A percentile compares a stretch with the other conserved stretches of the same genome.
These are phyloP conservation scores for Agapetus fuscipes DNA, from an alignment of 2,888 invertebrate species.

Conservation along the genomic window DNA sequence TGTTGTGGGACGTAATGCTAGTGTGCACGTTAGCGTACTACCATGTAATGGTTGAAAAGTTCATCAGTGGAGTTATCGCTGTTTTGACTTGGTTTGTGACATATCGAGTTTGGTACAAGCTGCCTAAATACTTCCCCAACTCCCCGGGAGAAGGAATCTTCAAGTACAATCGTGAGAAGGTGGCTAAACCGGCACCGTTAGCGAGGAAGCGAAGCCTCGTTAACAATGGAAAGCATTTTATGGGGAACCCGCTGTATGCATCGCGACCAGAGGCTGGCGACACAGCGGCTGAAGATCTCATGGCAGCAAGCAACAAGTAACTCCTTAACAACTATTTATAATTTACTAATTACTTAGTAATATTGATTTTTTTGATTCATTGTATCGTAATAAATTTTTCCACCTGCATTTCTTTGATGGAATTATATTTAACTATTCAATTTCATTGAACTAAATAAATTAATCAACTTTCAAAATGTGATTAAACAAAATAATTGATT, in stretches of 20 bases:
- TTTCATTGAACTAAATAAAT: too few species aligned
- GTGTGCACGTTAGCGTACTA: constrained; percentile 89
- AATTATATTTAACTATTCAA: too few species aligned
- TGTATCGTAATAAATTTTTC: too few species aligned
- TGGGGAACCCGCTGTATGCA: constrained; percentile 70
- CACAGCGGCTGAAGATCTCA: constrained; percentile 29
- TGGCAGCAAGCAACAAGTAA: too few species aligned
- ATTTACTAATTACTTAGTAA: too few species aligned
- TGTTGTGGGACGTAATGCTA: constrained; percentile 95
- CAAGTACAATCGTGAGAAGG: constrained; percentile 56
- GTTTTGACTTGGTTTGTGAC: constrained; percentile 85
- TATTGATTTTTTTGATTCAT: too few species aligned
- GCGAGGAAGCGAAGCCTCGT: constrained; percentile 36
- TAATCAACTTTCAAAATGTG: too few species aligned
- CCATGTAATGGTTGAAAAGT: constrained; percentile 93
- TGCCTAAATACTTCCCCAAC: constrained; percentile 52
- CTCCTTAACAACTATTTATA: too few species aligned
- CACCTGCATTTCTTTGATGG: too few species aligned
- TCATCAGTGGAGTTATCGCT: constrained; percentile 79
- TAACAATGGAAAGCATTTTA: constrained; percentile 52
- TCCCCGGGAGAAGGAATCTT: constrained; percentile 72
- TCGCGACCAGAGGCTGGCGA: constrained; percentile 28
- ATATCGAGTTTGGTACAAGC: constrained; percentile 70
- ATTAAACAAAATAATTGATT: too few species aligned
- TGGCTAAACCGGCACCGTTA: constrained; percentile 27